These are phyloP conservation scores for Antheraea yamamai DNA, from an alignment of 2,888 invertebrate genomes.

Conservation along the genomic window DNA sequence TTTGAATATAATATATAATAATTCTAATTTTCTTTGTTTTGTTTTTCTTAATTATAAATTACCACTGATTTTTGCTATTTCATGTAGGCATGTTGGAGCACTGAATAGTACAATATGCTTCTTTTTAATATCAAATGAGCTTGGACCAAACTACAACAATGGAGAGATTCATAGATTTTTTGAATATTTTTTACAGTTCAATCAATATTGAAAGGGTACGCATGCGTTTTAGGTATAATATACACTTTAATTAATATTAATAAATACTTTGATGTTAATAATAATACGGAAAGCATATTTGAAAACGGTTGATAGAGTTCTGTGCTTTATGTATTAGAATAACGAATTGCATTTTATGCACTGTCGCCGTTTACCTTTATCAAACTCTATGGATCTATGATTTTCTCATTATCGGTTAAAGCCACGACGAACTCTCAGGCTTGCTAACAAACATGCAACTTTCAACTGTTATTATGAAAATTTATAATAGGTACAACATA, in stretches of 20 bases:
- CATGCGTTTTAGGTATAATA: conserved; percentile 48
- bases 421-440: conserved; percentile 8
- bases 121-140: conserved; percentile 33
- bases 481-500: neutral
- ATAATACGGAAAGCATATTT: conserved; percentile 28
- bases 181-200: conserved; percentile 67
- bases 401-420: conserved; percentile 13
- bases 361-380: conserved; percentile 9
- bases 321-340: neutral
- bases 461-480: conserved; percentile 8
- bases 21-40: neutral
- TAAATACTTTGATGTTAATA: conserved; percentile 11
- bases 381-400: conserved; percentile 15
- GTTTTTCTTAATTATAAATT: conserved; percentile 32
- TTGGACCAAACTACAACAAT: conserved; percentile 35
- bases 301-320: conserved; percentile 23
- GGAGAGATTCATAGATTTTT: conserved; percentile 44
- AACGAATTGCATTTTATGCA: conserved; percentile 11
- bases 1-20: conserved; percentile 14
- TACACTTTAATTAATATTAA: conserved; percentile 17
- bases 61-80: conserved; percentile 57
- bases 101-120: conserved; percentile 56
- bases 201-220: conserved; percentile 71
- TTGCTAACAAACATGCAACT: conserved; percentile 8
- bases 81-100: conserved; percentile 72